Base-by-base conservation (phyloP, 35 echinoderm and acorn worm species). In the Apostichopus japonicus region DNA sequence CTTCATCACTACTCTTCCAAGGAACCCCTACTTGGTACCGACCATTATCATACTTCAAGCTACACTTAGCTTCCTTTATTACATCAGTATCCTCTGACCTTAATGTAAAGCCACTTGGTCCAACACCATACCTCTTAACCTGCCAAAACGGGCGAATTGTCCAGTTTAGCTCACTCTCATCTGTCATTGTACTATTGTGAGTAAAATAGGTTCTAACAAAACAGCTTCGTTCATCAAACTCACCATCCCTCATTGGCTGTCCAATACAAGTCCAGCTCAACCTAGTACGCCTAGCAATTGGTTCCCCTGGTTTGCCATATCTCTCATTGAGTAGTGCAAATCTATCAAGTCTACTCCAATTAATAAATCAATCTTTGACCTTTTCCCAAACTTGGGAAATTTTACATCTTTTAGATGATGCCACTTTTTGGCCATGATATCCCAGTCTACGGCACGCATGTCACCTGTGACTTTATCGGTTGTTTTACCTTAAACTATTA, bases 241-340 rank as follows among this genome's bases (percentile, higher is more conserved):
- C 65, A 77, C 44, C n/a, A 15, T 79, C 15, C 23, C 19, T 59
- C 16, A 51, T 22, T 72, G 87, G 87, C 71, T 51, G 14, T 1
- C 90, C 90, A 59, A 91, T 91, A 54, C 90, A 91, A 14, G 90
- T 92, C 91, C 91, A 92, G 27, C 91, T 23, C 62, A 92, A 70
- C 7, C 56, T 19, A 23, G 91, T 92, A 6, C 65, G 56, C 54
- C 91, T 16, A 27, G 58, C 91, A 33, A 92, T 92, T 58, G 78
- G 59, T 16, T 92, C 78, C 19, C 78, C 78, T n/a, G 91, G 78
- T 53, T 92, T 92, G 65, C 91, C 91, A 83, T 33, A 53, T 92
- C 91, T 52, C 59, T 70, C 24, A 81, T 15, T 21, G 91, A 92
- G 77, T 71, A 92, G n/a, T 92, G 91, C 44, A 81, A 51, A 55